Evolutionary conservation across 2,113 vertebrate species (phyloP).

Genomic region (Silurus asotus): DNA sequence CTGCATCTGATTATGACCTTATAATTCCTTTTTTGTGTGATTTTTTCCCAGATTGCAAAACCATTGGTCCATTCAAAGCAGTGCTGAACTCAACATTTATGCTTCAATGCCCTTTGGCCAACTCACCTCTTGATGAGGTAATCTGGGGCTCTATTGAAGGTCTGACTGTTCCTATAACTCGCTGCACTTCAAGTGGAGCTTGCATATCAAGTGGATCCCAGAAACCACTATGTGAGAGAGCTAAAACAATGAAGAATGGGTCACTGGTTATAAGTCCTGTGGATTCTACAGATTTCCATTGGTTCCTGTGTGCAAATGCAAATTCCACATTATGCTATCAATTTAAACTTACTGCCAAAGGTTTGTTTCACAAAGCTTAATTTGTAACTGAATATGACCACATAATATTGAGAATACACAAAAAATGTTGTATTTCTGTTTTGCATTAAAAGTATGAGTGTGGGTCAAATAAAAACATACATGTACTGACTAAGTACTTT

Average conservation of each 20-base stretch:
- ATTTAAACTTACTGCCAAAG: slow-evolving; percentile 15
- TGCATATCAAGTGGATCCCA: not conserved
- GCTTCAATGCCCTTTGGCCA: not conserved
- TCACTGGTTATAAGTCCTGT: not conserved
- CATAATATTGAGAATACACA: not conserved
- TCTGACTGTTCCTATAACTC: slow-evolving; percentile 8
- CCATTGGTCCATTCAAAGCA: not conserved
- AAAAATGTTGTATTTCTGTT: too few relatives aligned
- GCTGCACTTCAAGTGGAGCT: not conserved
- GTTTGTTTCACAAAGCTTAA: not conserved
- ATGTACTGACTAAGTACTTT: not conserved
- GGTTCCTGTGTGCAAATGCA: slow-evolving; percentile 22
- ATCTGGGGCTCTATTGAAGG: slow-evolving; percentile 26
- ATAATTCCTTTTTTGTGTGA: not conserved
- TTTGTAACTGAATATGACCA: not conserved
- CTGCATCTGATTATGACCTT: not conserved
- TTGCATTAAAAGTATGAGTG: not conserved
- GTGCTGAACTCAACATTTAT: not conserved
- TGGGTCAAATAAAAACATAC: not conserved
- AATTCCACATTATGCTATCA: slow-evolving; percentile 3
- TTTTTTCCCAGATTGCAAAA: slow-evolving; percentile 2
- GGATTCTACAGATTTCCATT: not conserved
- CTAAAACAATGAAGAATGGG: slow-evolving; percentile 7
- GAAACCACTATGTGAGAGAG: slow-evolving; percentile 16
- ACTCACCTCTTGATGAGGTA: not conserved